Evolutionary conservation across 2,797 vertebrate species (phyloP).

Genomic region (Sebastes kiyomatsui): DNA sequence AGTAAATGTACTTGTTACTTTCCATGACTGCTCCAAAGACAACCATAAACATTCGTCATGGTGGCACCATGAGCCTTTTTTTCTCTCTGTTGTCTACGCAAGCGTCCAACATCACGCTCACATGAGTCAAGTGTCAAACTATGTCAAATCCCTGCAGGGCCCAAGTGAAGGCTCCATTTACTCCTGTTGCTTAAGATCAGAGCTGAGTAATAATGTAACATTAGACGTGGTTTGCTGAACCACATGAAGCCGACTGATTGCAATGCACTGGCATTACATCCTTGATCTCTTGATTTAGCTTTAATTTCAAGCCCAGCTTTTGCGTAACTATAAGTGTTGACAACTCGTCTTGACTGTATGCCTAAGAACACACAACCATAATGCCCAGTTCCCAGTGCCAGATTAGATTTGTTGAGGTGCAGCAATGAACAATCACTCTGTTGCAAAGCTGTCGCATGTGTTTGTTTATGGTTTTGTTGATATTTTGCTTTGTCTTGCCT

Average conservation of each 20-base stretch:
- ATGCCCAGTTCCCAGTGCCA: constrained; percentile 26
- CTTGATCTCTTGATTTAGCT: constrained; percentile 23
- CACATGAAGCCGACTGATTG: background rate
- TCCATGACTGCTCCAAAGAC: constrained; percentile 9
- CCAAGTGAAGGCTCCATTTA: constrained; percentile 51
- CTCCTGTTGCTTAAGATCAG: constrained; percentile 57
- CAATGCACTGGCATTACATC: constrained; percentile 6
- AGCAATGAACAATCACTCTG: constrained; percentile 13
- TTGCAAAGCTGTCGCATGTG: constrained; percentile 16
- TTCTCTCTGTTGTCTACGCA: constrained; percentile 8
- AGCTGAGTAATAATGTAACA: constrained; percentile 58
- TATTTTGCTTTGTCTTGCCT: constrained; percentile 8
- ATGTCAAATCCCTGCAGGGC: constrained; percentile 49
- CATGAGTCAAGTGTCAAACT: constrained; percentile 69
- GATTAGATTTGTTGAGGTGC: constrained; percentile 50
- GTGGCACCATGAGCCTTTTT: constrained; percentile 52
- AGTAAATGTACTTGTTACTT: constrained; percentile 2
- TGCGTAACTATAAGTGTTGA: background rate
- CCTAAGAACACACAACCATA: constrained; percentile 7
- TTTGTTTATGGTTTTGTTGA: constrained; percentile 1
- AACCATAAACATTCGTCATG: constrained; percentile 64
- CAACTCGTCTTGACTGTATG: background rate
- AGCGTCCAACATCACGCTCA: constrained; percentile 44
- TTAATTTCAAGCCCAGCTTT: constrained; percentile 20
- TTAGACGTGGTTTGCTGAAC: constrained; percentile 33